Evolutionary conservation across 2,113 vertebrate species (phyloP).

Genomic region (Heterotis niloticus): DNA sequence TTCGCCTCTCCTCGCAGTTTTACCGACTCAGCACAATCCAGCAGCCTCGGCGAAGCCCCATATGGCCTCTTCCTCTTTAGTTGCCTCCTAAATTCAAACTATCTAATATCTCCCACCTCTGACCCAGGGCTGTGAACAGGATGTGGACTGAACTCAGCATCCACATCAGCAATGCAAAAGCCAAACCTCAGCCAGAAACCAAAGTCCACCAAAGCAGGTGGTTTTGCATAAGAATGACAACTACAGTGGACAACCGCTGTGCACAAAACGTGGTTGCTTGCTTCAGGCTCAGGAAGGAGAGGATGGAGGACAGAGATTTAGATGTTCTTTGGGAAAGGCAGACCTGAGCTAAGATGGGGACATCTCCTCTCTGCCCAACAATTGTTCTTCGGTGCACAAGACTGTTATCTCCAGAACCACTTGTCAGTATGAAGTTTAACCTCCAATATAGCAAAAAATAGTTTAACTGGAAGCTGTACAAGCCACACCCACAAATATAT

Average conservation of each 20-base stretch:
- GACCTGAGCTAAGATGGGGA: constrained; percentile 1
- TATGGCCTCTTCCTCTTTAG: neutral
- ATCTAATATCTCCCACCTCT: neutral
- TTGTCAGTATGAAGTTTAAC: too few species aligned
- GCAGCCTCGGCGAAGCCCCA: neutral
- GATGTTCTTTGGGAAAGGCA: neutral
- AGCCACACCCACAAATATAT: too few species aligned
- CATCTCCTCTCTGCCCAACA: neutral
- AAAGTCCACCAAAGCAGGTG: too few species aligned
- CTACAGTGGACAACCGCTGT: too few species aligned
- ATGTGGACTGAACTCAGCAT: constrained; percentile 39
- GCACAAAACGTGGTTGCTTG: neutral
- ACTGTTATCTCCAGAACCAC: neutral
- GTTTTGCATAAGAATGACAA: neutral
- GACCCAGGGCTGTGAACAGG: neutral
- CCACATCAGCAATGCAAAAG: constrained; percentile 25
- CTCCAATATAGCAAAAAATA: too few species aligned
- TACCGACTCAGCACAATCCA: constrained; percentile 9
- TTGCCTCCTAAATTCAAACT: constrained; percentile 11
- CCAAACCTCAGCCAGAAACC: too few species aligned
- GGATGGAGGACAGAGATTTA: constrained; percentile 5
- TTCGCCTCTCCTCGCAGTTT: neutral
- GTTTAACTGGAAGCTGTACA: too few species aligned
- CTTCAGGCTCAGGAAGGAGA: constrained; percentile 5
- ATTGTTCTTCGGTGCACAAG: neutral